Base-by-base conservation (phyloP, 2,113 vertebrate species). In the Tragelaphus buxtoni region DNA sequence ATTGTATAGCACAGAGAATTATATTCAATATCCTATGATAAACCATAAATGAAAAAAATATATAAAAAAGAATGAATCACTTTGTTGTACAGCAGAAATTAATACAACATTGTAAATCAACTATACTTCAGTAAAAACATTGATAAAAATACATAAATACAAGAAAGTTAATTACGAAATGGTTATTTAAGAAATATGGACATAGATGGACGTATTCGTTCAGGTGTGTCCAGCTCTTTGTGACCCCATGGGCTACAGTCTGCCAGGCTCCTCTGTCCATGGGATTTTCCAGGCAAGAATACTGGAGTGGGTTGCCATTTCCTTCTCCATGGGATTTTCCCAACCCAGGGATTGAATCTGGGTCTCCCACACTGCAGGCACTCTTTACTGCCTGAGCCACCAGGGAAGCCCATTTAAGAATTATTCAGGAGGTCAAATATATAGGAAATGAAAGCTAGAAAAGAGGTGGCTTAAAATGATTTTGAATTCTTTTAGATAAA, bases 371-470 rank as follows among this genome's bases (percentile, higher is more conserved):
- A 35, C 9, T 69, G 63, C 63, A 69, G 63, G 18, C 63, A 69
- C n/a, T 65, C 63, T 65, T 65, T 20, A 20, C n/a, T 20, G n/a
- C n/a, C 63, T 69, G n/a, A 69, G n/a, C n/a, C 63, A 35, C 63
- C n/a, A 69, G 4, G n/a, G 63, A 35, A 69, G n/a, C n/a, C n/a
- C n/a, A 92, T 53, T 55, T 86, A 95, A 90, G 16, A 72, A 39
- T 88, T 88, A 95, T 81, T 89, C 58, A 90, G 53, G 81, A 90
- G 84, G 28, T 51, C 49, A 91, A 93, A 91, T 79, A 72, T 51
- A 82, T 20, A 90, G n/a, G 56, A 96, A 51, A 91, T 55, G 61
- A 56, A 49, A 92, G 47, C 82, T 83, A 91, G 58, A 96, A 93
- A 56, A 86, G n/a, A 83, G 17, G 5, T 17, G 45, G 42, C 81